Evolutionary conservation across 1,140 invertebrate genomes (phyloP).

Genomic region (Arctopsyche grandis): DNA sequence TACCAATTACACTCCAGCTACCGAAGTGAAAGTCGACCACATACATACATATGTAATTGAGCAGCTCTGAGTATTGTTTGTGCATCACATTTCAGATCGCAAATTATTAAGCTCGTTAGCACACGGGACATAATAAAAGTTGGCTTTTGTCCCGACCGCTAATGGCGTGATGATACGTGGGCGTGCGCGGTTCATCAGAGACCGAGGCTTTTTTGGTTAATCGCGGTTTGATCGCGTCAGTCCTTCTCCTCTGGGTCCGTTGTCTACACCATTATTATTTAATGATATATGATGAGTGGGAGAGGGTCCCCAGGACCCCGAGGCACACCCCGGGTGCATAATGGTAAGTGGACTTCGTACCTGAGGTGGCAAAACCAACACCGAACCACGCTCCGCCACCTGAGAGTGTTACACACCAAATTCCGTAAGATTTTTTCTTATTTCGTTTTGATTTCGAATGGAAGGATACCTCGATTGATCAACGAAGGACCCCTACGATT

Average conservation of each 20-base stretch:
- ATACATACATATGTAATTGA: too few species aligned
- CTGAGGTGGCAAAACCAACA: conserved; percentile 45
- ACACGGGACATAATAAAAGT: too few species aligned
- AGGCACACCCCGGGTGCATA: conserved; percentile 40
- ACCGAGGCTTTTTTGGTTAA: neutral
- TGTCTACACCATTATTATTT: conserved; percentile 44
- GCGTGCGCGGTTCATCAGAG: neutral
- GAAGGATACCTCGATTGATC: conserved; percentile 21
- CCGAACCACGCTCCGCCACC: conserved; percentile 24
- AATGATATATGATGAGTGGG: conserved; percentile 34
- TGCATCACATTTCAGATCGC: too few species aligned
- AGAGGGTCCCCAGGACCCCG: neutral
- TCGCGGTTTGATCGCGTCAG: conserved; percentile 21
- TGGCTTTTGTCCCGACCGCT: neutral
- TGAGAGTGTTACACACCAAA: conserved; percentile 29
- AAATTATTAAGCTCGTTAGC: too few species aligned
- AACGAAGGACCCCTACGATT: too few species aligned
- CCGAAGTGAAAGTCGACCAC: too few species aligned
- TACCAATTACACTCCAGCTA: too few species aligned
- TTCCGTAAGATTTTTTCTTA: neutral
- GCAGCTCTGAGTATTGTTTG: too few species aligned
- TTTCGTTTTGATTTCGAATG: neutral
- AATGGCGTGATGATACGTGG: conserved; percentile 6
- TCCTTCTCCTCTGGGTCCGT: neutral
- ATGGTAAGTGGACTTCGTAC: conserved; percentile 43